These are phyloP conservation scores for Theocolax elegans DNA, from an alignment of 1,140 invertebrate genomes.

Conservation along the genomic window DNA sequence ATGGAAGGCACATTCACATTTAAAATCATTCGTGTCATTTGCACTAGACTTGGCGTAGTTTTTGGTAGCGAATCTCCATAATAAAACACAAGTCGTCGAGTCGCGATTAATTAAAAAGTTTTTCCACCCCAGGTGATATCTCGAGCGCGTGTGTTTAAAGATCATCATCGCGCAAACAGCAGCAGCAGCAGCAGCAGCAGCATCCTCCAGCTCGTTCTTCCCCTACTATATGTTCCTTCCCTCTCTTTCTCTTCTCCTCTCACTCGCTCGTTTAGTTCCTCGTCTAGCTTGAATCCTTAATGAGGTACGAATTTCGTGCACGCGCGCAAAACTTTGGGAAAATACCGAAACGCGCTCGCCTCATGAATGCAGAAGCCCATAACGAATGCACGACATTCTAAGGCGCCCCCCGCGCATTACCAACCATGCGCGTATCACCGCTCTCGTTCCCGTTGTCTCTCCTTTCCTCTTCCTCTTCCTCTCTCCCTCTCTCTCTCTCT, in stretches of 20 bases:
- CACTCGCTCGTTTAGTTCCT: background rate
- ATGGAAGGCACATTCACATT: background rate
- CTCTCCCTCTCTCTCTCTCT: too few species aligned
- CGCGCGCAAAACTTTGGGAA: constrained; percentile 11
- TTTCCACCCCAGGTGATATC: background rate
- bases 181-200: background rate
- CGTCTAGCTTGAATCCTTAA: constrained; percentile 29
- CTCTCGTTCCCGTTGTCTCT: background rate
- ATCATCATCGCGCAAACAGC: background rate
- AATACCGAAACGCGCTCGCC: background rate
- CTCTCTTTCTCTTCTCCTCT: background rate
- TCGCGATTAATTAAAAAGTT: constrained; percentile 19
- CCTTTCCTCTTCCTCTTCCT: too few species aligned
- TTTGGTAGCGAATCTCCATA: background rate
- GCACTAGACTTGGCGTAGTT: background rate
- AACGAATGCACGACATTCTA: constrained; percentile 12
- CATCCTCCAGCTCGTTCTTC: too few species aligned
- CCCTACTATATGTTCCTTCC: background rate
- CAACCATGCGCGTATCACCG: background rate
- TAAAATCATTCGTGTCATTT: background rate
- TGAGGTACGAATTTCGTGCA: constrained; percentile 28
- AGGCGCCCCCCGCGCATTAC: background rate
- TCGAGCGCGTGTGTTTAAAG: background rate
- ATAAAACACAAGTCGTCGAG: background rate
- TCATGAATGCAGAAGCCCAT: constrained; percentile 16